phyloP scores from a whole-genome alignment of 2,113 vertebrate species.

The Ardeotis arabs region DNA sequence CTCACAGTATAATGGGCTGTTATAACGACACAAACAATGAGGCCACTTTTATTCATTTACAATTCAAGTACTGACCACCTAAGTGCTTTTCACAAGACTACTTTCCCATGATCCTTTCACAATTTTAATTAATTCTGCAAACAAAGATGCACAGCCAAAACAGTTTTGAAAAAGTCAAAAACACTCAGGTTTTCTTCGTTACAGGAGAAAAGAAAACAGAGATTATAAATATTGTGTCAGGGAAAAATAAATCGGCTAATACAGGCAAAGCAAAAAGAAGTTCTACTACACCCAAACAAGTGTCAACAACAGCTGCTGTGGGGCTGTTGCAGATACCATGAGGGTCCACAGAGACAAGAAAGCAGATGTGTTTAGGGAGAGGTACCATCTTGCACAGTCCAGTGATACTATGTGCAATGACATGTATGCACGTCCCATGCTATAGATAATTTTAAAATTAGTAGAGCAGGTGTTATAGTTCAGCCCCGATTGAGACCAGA shows the following conservation, averaged over 20 bases:
- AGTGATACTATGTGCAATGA: not conserved
- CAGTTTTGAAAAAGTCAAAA: not conserved
- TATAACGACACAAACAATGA: constrained; percentile 33
- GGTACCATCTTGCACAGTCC: not conserved
- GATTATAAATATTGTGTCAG: not conserved
- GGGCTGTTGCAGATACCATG: not conserved
- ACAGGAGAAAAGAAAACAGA: not conserved
- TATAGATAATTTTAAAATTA: not conserved
- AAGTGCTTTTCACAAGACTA: constrained; percentile 15
- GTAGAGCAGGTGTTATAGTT: not conserved
- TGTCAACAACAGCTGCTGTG: not conserved
- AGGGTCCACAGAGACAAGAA: not conserved
- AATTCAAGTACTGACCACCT: constrained; percentile 25
- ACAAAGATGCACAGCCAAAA: not conserved
- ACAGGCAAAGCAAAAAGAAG: not conserved
- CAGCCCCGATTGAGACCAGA: no score
- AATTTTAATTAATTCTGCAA: not conserved
- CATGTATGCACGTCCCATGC: not conserved
- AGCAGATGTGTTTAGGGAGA: not conserved
- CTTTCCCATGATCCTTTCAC: constrained; percentile 13
- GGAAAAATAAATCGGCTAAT: not conserved
- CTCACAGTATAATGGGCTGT: constrained; percentile 2
- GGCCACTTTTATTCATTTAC: not conserved
- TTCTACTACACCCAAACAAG: not conserved
- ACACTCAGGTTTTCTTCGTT: not conserved